Evolutionary conservation across 2,888 invertebrate species (phyloP), one percentile per base, ranked within the genome.

Genomic region (Synergus umbraculus): DNA sequence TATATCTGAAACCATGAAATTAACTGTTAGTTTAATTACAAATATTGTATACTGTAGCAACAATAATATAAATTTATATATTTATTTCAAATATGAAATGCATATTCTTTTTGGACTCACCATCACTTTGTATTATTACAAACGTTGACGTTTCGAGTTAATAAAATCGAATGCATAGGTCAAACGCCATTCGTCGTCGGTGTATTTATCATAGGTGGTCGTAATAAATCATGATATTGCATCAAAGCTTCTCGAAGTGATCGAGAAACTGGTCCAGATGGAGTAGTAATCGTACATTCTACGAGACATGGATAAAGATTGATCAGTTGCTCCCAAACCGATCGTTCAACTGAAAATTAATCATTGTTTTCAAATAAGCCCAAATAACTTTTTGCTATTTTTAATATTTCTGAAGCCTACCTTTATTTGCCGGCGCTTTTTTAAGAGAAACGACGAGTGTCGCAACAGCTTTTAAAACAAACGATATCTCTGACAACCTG

Each of bases 251-350:
- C 97, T 60, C 96, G 94, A 77, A 97, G 93, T 15, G 97, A 96
- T 83, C 95, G 94, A 69, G 96, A 96, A 15, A 97, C 96, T 92
- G 96, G 96, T 10, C 95, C 94, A 5, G 96, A 96, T 77, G 96
- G 95, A 15, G 96, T 96, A 76, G 96, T 96, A 44, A 92, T 92
- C 85, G 96, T 96, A 89, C 97, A 97, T 89, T 97, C 96, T 69
- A 98, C 98, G 87, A 99, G 93, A 89, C 95, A 95, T 0, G 98
- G 98, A 93, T 98, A 99, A 49, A 99, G 93, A 37, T 95, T 96
- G 88, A 99, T 98, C 79, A 98, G 93, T 90, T 98, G 98, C 90
- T 97, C 96, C 98, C 98, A 99, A 0, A 98, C 98, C 29, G 95
- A 95, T 85, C 95, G 94, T 92, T 98, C 98, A 81, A 98, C 98